Evolutionary conservation across 2,113 vertebrate genomes (phyloP).

Genomic region (Hucho hucho): DNA sequence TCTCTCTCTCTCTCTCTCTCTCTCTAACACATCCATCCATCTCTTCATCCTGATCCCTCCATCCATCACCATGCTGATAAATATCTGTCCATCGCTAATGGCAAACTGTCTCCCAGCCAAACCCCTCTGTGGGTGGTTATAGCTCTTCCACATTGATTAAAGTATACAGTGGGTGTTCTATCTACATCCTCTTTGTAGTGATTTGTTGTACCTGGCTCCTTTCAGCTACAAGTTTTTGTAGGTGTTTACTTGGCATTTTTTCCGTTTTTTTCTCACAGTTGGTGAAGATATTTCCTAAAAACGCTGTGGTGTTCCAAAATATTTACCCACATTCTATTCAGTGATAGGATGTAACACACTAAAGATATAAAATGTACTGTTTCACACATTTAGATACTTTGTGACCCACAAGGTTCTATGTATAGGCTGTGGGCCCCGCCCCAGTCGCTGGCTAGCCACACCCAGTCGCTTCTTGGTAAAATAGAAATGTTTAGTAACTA

Average conservation of each 20-base stretch:
- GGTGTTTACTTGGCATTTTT: neutral
- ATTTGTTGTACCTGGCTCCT: neutral
- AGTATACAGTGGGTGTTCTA: neutral
- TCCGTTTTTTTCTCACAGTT: neutral
- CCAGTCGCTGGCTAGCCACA: no score
- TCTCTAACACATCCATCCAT: neutral
- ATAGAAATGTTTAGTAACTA: no score
- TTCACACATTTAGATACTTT: no score
- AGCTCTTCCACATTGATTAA: neutral
- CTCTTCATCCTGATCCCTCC: neutral
- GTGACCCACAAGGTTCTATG: no score
- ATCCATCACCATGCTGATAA: constrained; percentile 1
- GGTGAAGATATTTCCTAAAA: no score
- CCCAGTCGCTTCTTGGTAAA: no score
- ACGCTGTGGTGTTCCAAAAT: no score
- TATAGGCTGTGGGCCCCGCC: no score
- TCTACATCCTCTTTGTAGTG: neutral
- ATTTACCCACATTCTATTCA: no score
- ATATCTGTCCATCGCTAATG: neutral
- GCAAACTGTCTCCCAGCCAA: neutral
- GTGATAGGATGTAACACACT: no score
- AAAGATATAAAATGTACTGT: no score
- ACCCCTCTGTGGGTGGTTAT: neutral
- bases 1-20: neutral
- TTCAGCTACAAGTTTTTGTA: neutral